Evolutionary conservation across 2,113 vertebrate species (phyloP), one percentile per base, ranked within the genome.

Genomic region (Gymnocephalus cernua): DNA sequence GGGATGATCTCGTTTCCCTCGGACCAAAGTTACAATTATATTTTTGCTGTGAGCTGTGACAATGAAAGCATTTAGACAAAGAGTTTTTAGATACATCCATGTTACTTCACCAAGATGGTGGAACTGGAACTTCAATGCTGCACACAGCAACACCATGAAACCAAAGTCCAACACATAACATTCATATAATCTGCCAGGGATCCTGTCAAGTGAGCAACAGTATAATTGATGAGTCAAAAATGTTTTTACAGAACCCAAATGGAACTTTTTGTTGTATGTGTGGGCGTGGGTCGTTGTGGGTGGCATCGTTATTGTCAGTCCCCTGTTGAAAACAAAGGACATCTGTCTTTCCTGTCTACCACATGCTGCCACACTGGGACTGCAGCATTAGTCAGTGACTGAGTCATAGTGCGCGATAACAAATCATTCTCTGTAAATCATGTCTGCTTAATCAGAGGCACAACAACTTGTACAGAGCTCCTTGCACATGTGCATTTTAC

Each of bases 271-370:
- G 44, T 45, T 23, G 32, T 69, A 54, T 54, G 21, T 21, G 32
- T 54, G 50, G 48, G 67, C 32, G 4, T n/a, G n/a, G n/a, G n/a
- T n/a, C n/a, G n/a, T 41, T 0, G 29, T 41, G 48, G 19, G 48
- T 69, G 66, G 29, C 14, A 11, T 25, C 10, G 14, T 54, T 54
- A 25, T 25, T 69, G 67, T 41, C 50, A 25, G 32, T 41, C 50
- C 9, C 29, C 29, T 41, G 67, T 18, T 35, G 29, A 51, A 69
- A 54, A 41, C 67, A 69, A 69, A 69, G 32, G 25, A 54, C 21
- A 69, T 69, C 67, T 41, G 21, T 25, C 50, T 15, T 69, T 69
- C 50, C 50, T 54, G 67, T 54, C 50, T 54, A 23, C 29, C 50
- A 69, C 19, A 54, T 41, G 23, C 67, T 54, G 50, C 13, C 21